These are phyloP conservation scores for Gymnoscopelus braueri DNA, from an alignment of 2,797 vertebrate genomes.

Conservation along the genomic window DNA sequence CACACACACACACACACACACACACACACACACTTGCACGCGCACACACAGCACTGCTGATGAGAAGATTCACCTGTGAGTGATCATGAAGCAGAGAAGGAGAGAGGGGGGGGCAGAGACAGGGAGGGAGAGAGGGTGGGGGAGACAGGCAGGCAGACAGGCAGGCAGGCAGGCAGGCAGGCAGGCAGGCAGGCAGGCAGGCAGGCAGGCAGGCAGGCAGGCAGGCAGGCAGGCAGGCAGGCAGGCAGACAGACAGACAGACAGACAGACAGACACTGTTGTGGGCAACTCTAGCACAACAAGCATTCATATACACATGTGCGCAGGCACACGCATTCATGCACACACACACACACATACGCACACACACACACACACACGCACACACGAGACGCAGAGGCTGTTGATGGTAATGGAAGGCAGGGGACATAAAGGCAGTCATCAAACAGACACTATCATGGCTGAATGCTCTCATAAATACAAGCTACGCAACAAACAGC, in stretches of 20 bases:
- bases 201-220: slow-evolving; percentile 21
- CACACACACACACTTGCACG: no score
- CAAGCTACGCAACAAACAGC: slow-evolving; percentile 40
- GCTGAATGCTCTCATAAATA: slow-evolving; percentile 60
- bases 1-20: no score
- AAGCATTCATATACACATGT: slow-evolving; percentile 12
- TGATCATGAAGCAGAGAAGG: slow-evolving; percentile 43
- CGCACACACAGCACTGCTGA: slow-evolving; percentile 37
- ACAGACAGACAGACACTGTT: slow-evolving; percentile 39
- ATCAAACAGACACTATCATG: slow-evolving; percentile 53
- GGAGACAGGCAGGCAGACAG: background rate
- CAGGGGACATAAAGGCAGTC: slow-evolving; percentile 37
- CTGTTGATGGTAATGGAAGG: slow-evolving; percentile 45
- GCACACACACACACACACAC: background rate
- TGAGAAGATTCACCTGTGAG: slow-evolving; percentile 63
- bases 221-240: no score
- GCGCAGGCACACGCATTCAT: background rate
- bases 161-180: slow-evolving; percentile 3
- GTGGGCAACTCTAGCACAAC: slow-evolving; percentile 52
- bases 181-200: slow-evolving; percentile 7
- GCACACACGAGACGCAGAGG: background rate
- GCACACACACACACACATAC: no score
- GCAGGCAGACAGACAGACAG: no score
- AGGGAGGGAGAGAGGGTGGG: slow-evolving; percentile 19
- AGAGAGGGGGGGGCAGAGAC: slow-evolving; percentile 16